A percentile compares a stretch with the other conserved stretches of the same genome.
Conservation (phyloP, 64 coral and sea anemone genomes). For the Pocillopora verrucosa region DNA sequence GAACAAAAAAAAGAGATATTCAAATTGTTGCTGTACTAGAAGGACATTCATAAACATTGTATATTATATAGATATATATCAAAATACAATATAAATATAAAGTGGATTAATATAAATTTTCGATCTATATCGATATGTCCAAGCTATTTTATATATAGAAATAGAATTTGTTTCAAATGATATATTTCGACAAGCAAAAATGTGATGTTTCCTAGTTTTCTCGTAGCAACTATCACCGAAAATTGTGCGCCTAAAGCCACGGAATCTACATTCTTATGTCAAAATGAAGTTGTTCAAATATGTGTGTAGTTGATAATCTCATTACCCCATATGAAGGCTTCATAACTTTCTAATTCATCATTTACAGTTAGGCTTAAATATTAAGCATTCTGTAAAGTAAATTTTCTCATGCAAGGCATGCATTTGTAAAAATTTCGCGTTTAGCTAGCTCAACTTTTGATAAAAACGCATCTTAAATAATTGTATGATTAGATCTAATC, state of each 20-base stretch:
- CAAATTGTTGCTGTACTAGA: too few species aligned
- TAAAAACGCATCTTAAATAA: not conserved
- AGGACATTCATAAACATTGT: too few species aligned
- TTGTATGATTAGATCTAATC: not conserved
- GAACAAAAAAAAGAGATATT: too few species aligned
- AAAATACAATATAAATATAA: not conserved
- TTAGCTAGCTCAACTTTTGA: too few species aligned
- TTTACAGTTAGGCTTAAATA: not conserved
- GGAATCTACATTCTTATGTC: not conserved
- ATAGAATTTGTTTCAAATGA: not conserved
- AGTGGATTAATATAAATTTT: not conserved
- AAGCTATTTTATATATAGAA: not conserved
- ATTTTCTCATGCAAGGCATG: not conserved
- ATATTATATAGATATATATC: too few species aligned
- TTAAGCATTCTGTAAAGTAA: not conserved
- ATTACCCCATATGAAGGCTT: not conserved
- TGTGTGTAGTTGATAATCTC: too few species aligned
- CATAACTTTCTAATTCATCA: not conserved
- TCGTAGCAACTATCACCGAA: not conserved
- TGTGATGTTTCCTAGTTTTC: not conserved
- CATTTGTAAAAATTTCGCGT: too few species aligned
- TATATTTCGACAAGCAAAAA: not conserved
- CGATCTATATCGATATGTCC: too few species aligned
- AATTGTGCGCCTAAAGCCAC: not conserved
- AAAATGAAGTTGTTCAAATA: too few species aligned